Base-by-base conservation (phyloP, 1,140 invertebrate genomes). In the Pararge aegeria region DNA sequence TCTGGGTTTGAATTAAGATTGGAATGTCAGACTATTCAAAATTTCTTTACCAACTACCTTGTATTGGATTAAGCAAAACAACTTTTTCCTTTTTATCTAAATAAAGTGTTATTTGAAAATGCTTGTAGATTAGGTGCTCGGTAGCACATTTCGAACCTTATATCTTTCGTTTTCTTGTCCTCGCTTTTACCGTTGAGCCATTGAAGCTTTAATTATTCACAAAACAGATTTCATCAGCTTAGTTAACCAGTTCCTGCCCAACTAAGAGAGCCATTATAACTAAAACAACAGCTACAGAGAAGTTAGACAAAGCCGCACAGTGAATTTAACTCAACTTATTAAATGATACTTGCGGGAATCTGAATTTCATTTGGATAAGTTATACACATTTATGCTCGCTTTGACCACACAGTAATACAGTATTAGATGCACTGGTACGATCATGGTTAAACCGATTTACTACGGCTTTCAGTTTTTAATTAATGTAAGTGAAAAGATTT, bases 261-360 rank as follows among this genome's bases (percentile, higher is more conserved):
- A 65, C 64, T 70, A 71, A 73, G 64, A 73, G 70, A 55, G 57
- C 70, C 65, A 74, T 78, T 77, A 75, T 78, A 78, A 78, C 74
- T 75, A 71, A 72, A 74, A 78, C 69, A 79, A 79, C 67, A 63
- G 66, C 66, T 73, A 69, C 66, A 70, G 64, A 59, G 70, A 75
- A 78, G 76, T 77, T 73, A 64, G 70, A 71, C 66, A 66, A 64
- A 68, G 64, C 73, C 61, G 71, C 70, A 71, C 60, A 70, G 64
- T 68, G 70, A 68, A 79, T 75, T 75, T 73, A 74, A 64, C 65
- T 69, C 62, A 53, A 70, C 64, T 69, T 69, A 56, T 66, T 60
- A 70, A 66, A 71, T 64, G 48, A 58, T 58, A 61, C 66, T 42
- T 59, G 38, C 51, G 57, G 58, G 62, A 58, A 55, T 53, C 51